Base-by-base conservation (phyloP, 2,797 vertebrate genomes). In the Notamacropus eugenii region DNA sequence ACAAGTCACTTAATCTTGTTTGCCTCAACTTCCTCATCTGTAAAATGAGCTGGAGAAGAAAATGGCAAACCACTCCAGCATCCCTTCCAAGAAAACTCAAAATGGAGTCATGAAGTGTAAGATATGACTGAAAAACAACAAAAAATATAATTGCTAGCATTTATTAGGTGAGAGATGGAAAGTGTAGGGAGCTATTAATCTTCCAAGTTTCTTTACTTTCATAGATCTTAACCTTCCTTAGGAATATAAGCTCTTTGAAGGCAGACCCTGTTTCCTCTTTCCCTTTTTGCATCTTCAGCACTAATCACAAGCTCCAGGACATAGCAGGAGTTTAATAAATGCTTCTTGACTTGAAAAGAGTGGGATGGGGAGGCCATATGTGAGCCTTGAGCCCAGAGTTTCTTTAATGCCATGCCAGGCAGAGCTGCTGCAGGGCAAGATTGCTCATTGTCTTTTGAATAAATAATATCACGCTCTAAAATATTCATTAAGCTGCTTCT, bases 401-500 rank as follows among this genome's bases (percentile, higher is more conserved):
- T 94, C 40, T 54, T 19, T 54, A 62, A 94, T 28, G n/a, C 3
- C 24, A 92, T 24, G 19, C 22, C 90, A 90, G 28, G 10, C 74
- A 59, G 67, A 14, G 46, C 27, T 56, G 82, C 50, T 67, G 31
- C 29, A 16, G 54, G 54, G 29, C 8, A 50, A 93, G n/a, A 67
- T 28, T 3, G 14, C 4, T 93, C 46, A 5, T 28, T 92, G 52
- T 62, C n/a, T 62, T 93, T 5, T 54, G 13, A 54, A 28, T 91
- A 82, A 67, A 31, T 92, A 62, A 55, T 92, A 52, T 58, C 74
- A 95, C 58, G 54, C 93, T 54, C 58, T 91, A 91, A 96, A 94
- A 67, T 82, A 92, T 55, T 91, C 29, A 52, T 92, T 54, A 92
- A 52, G 59, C 0, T 0, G 1, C 50, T 92, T 52, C 87, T 91